A percentile compares a stretch with the other conserved stretches of the same genome.
phyloP scores from a whole-genome alignment of 2,113 vertebrate species.

The Chloroceryle aenea region DNA sequence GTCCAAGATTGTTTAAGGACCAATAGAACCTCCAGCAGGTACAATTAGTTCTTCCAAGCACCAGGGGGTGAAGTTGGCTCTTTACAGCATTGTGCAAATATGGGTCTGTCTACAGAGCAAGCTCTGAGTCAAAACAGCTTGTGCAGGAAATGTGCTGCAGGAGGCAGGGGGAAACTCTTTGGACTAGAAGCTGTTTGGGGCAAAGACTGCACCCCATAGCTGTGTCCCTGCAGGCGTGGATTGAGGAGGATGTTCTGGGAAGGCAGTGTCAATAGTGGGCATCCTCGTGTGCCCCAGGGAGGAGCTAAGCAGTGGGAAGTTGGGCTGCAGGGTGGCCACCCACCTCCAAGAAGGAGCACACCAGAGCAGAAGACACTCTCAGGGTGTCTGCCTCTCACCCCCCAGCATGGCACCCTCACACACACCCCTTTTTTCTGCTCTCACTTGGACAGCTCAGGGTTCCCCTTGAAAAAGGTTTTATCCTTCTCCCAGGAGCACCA shows the following conservation, averaged over 20 bases:
- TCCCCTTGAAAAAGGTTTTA: background rate
- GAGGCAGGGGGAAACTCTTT: background rate
- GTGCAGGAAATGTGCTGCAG: background rate
- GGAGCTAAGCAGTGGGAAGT: background rate
- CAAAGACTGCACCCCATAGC: background rate
- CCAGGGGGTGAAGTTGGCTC: background rate
- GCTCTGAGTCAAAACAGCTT: background rate
- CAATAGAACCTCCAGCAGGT: slow-evolving; percentile 16
- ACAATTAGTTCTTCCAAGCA: slow-evolving; percentile 30
- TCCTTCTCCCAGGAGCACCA: background rate
- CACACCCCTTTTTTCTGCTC: fast-evolving
- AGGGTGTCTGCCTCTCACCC: background rate
- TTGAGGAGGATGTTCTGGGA: background rate
- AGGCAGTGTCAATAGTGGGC: background rate
- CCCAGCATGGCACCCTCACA: background rate
- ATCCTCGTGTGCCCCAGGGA: background rate
- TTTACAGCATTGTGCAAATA: slow-evolving; percentile 1
- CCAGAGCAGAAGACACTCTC: background rate
- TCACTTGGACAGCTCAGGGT: background rate
- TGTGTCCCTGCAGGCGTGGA: background rate
- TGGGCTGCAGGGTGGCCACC: background rate
- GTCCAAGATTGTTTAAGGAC: background rate
- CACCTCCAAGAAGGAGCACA: background rate
- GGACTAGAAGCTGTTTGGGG: background rate
- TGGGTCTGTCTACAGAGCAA: background rate